Conservation (phyloP, 2,113 vertebrate genomes). For the Proteles cristata region DNA sequence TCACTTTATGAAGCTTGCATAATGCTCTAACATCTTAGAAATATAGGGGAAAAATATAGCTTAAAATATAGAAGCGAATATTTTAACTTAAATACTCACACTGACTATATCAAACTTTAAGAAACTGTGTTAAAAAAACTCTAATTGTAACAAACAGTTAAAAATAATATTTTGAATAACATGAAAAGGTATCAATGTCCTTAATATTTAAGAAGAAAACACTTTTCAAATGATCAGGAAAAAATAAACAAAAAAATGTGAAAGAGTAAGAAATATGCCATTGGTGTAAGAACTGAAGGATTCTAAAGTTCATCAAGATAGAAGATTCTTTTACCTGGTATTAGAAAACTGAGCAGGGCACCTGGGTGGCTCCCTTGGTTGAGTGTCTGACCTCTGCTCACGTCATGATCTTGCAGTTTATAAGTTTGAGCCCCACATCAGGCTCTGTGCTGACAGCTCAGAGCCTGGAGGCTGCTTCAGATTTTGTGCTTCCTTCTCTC, state of each 20-base stretch:
- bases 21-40: not conserved
- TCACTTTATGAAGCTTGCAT: not conserved
- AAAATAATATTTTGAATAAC: not conserved
- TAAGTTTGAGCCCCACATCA: rapidly evolving
- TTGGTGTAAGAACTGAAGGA: not conserved
- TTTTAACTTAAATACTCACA: not conserved
- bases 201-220: not conserved
- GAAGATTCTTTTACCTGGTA: not conserved
- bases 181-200: not conserved
- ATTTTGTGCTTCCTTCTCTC: too few relatives aligned
- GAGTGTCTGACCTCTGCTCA: too few relatives aligned
- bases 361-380: too few relatives aligned
- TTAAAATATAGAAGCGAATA: not conserved
- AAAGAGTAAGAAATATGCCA: not conserved
- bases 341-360: not conserved
- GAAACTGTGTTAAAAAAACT: not conserved
- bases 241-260: not conserved
- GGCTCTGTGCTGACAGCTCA: too few relatives aligned
- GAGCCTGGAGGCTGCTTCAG: too few relatives aligned
- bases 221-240: not conserved
- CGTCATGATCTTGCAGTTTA: too few relatives aligned
- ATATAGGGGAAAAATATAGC: not conserved
- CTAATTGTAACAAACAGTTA: not conserved
- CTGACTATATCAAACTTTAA: not conserved
- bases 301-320: not conserved